Conservation (phyloP, 2,797 vertebrate genomes). For the Paguma larvata region DNA sequence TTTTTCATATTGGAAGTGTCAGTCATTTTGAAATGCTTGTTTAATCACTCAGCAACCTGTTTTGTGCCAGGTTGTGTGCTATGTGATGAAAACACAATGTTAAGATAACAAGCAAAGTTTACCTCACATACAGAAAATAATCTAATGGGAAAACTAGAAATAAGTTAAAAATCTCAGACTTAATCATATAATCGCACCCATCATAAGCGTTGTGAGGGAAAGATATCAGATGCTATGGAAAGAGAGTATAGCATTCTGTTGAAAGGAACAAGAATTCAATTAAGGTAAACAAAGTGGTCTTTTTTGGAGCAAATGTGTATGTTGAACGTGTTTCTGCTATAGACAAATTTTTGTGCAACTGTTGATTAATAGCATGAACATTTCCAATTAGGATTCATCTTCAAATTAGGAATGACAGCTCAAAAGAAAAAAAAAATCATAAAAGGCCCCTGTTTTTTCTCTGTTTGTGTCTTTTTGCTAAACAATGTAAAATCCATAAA, state of each 20-base stretch:
- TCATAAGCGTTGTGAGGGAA: neutral
- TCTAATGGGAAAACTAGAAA: neutral
- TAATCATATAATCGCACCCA: neutral
- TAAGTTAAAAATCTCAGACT: neutral
- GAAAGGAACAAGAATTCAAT: neutral
- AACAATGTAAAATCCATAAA: neutral
- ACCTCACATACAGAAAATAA: neutral
- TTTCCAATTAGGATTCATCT: neutral
- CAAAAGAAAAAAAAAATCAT: neutral
- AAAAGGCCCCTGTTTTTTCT: neutral
- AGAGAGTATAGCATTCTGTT: neutral
- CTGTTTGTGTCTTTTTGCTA: neutral
- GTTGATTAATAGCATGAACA: neutral
- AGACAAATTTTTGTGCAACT: neutral
- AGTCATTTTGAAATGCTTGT: neutral
- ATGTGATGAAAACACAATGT: neutral
- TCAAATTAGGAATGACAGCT: neutral
- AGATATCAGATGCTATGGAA: neutral
- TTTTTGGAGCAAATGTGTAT: neutral
- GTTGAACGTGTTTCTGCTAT: neutral
- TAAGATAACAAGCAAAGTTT: neutral
- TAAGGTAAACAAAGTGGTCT: neutral
- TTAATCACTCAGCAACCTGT: neutral
- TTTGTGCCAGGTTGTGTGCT: neutral
- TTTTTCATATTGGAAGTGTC: neutral